Evolutionary conservation across 2,888 invertebrate species (phyloP), one percentile per base, ranked within the genome.

Genomic region (Mythimna lalbum): DNA sequence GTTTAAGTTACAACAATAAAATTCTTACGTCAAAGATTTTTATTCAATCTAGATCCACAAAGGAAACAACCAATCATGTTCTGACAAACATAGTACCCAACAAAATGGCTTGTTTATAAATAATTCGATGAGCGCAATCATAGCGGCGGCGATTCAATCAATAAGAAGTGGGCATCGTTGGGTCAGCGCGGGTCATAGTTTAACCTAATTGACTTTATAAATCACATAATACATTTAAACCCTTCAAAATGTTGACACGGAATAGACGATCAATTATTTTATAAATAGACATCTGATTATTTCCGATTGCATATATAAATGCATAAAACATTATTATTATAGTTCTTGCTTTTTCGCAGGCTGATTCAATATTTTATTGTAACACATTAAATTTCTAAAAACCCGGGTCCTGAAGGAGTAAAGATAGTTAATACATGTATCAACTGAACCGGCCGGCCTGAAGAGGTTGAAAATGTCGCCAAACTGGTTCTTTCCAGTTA

Each of bases 161-260:
- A 83, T 81, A 81, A 72, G 64, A 73, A 31, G 63, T 36, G 63
- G 7, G 69, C 82, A 62, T 69, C 66, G 70, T 36, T 57, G 75
- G 86, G 81, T 82, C 81, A 79, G 79, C 76, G 79, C 73, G 77
- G 84, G 85, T 68, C 89, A 82, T 73, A 82, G 86, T 87, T 86
- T 85, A 89, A 88, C 83, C 78, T 75, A 82, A 88, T 90, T 90
- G 88, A 88, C 85, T 78, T 85, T 77, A 83, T 71, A 82, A 76
- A 70, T 79, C 66, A 76, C 60, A 79, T 81, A 74, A 73, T 43
- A 75, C 67, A 76, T 74, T 39, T 71, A 65, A 76, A 67, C 76
- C 80, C 74, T 77, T 76, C 72, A 57, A 65, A 55, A 52, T 36
- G 12, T 33, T 50, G 21, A 59, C 49, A 53, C 19, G 68, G 17